Evolutionary conservation across 2,113 vertebrate species (phyloP).

Genomic region (Paedocypris sp.): DNA sequence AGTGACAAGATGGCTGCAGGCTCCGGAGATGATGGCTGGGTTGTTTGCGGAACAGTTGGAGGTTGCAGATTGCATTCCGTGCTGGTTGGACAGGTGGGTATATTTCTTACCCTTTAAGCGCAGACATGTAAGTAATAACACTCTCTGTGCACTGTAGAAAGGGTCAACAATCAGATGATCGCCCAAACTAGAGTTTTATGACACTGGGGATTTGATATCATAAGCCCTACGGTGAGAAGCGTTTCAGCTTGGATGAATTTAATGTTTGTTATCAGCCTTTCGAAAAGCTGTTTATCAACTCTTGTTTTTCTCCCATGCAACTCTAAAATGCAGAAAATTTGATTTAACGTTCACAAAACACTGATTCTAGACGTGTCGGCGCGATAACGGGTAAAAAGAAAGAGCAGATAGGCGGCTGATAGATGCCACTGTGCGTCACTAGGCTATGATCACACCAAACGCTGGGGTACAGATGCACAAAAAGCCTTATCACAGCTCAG

Average conservation of each 20-base stretch:
- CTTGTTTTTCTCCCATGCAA: slow-evolving; percentile 14
- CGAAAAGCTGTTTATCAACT: slow-evolving; percentile 17
- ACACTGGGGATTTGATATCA: neutral
- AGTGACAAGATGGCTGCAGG: neutral
- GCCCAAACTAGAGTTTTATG: neutral
- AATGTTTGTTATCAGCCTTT: slow-evolving; percentile 16
- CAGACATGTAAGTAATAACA: neutral
- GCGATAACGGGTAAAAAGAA: slow-evolving; percentile 15
- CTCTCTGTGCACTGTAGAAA: neutral
- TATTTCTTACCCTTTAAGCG: neutral
- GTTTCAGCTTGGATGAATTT: slow-evolving; percentile 19
- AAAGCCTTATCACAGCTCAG: slow-evolving; percentile 30
- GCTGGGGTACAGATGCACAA: slow-evolving; percentile 31
- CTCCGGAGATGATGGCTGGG: neutral
- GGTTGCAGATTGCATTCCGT: neutral
- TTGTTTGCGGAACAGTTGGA: neutral
- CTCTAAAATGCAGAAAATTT: slow-evolving; percentile 38
- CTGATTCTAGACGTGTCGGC: slow-evolving; percentile 6
- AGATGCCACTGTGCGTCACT: slow-evolving; percentile 26
- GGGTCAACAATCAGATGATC: neutral
- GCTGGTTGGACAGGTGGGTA: neutral
- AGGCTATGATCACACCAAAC: slow-evolving; percentile 15
- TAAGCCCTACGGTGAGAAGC: neutral
- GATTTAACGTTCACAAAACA: slow-evolving; percentile 30
- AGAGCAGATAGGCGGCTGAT: slow-evolving; percentile 31